Evolutionary conservation across 2,888 invertebrate species (phyloP).

Genomic region (Oasisia sp.): DNA sequence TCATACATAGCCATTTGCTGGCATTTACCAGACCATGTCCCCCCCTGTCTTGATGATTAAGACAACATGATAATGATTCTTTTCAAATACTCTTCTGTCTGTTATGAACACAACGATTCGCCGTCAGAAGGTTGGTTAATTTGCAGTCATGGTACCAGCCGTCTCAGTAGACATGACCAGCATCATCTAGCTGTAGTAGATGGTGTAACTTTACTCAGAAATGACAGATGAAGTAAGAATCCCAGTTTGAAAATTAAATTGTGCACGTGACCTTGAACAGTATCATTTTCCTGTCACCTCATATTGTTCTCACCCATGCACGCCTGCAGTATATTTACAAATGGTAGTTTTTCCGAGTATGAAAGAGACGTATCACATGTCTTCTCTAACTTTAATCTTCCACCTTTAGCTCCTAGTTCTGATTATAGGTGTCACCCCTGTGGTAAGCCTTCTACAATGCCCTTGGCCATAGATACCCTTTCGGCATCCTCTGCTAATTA

Average conservation of each 20-base stretch:
- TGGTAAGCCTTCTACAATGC: background rate
- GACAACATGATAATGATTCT: background rate
- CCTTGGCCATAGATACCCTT: constrained; percentile 9
- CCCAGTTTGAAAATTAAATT: background rate
- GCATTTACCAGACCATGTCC: background rate
- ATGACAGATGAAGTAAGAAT: background rate
- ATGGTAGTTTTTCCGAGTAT: background rate
- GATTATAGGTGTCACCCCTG: background rate
- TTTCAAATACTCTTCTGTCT: background rate
- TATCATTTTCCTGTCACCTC: background rate
- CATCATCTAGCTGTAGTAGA: background rate
- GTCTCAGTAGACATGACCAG: background rate
- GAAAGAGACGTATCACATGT: background rate
- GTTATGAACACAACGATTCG: background rate
- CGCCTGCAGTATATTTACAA: background rate
- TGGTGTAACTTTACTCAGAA: background rate
- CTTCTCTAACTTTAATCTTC: background rate
- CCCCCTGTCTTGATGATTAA: background rate
- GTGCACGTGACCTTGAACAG: background rate
- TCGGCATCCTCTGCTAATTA: constrained; percentile 8
- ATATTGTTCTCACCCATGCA: background rate
- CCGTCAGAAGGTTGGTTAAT: too few relatives aligned
- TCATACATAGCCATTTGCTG: background rate
- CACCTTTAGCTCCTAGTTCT: background rate
- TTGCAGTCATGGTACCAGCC: too few relatives aligned